phyloP scores from a whole-genome alignment of 2,888 invertebrate genomes.

The Galerucella pusilla region DNA sequence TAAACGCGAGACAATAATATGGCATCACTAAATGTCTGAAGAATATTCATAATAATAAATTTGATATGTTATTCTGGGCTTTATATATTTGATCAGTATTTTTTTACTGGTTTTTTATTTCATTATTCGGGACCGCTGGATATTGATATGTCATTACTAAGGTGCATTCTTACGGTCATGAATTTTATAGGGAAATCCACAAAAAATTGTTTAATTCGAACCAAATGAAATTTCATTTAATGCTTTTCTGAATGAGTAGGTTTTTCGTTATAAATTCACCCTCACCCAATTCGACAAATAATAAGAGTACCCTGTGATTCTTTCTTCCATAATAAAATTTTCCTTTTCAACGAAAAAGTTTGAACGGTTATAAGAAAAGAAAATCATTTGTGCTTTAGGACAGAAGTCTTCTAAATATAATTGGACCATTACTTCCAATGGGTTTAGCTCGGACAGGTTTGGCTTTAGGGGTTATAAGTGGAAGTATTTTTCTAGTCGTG shows the following conservation, averaged over 20 bases:
- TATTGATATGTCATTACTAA: too few species aligned
- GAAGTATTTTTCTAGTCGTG: too few species aligned
- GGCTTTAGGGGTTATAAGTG: background rate
- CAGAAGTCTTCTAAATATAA: slow-evolving; percentile 25
- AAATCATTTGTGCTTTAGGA: slow-evolving; percentile 18
- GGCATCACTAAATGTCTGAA: too few species aligned
- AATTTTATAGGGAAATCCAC: too few species aligned
- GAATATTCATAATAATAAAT: too few species aligned
- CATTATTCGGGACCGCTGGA: too few species aligned
- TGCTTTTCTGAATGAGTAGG: background rate
- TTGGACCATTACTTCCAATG: slow-evolving; percentile 21
- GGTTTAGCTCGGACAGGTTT: slow-evolving; percentile 4
- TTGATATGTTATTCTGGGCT: too few species aligned
- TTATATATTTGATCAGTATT: too few species aligned
- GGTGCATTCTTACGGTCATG: too few species aligned
- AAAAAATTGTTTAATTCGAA: background rate
- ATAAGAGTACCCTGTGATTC: slow-evolving; percentile 22
- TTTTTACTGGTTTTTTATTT: too few species aligned
- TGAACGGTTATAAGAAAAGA: slow-evolving; percentile 17
- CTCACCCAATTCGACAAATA: slow-evolving; percentile 22
- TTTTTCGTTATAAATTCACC: slow-evolving; percentile 18
- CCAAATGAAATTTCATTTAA: slow-evolving; percentile 5
- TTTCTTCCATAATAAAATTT: slow-evolving; percentile 26
- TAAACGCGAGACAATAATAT: too few species aligned
- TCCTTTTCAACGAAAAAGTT: slow-evolving; percentile 13